Base-by-base conservation (phyloP, 2,113 vertebrate species). In the Steatornis caripensis region DNA sequence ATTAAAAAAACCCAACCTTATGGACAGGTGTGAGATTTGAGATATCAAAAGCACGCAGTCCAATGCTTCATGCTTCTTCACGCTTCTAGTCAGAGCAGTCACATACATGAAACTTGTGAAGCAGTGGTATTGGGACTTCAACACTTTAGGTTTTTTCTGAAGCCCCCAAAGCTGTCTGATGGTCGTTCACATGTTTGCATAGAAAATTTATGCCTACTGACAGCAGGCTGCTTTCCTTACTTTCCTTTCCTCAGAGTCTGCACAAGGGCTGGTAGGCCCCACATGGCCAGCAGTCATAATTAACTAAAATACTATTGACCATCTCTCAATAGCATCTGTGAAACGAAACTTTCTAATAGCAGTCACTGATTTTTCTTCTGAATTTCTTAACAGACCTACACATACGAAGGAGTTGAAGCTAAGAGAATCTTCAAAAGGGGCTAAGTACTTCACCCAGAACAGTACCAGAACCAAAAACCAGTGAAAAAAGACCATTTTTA, bases 391-490 rank as follows among this genome's bases (percentile, higher is more conserved):
- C 98, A 99, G 99, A 98, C 80, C 82, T 99, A 99, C 5, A 5
- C 12, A n/a, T 99, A 99, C 3, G 99, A 99, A 64, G 99, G 99
- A 61, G 98, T 99, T n/a, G 98, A 99, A 34, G 98, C 99, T 65
- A 99, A 99, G 96, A 98, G 99, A 94, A 95, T 99, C 97, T 99
- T 99, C 97, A 99, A 99, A 93, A 99, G 90, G 91, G 76, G 13
- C 48, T 99, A 96, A 98, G 54, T 22, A 10, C 48, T 58, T 65
- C 49, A 54, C 15, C 18, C 26, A 76, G 30, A 87, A 80, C 16
- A 51, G 43, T 41, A 43, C 22, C 60, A 78, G 76, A 61, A 94
- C 8, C 34, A 46, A 82, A 77, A 55, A 24, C 5, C 17, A 53
- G 66, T 32, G n/a, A 72, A 75, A 77, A 74, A 29, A 36, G 13